phyloP scores from a whole-genome alignment of 2,113 vertebrate species.

The Melospiza georgiana region DNA sequence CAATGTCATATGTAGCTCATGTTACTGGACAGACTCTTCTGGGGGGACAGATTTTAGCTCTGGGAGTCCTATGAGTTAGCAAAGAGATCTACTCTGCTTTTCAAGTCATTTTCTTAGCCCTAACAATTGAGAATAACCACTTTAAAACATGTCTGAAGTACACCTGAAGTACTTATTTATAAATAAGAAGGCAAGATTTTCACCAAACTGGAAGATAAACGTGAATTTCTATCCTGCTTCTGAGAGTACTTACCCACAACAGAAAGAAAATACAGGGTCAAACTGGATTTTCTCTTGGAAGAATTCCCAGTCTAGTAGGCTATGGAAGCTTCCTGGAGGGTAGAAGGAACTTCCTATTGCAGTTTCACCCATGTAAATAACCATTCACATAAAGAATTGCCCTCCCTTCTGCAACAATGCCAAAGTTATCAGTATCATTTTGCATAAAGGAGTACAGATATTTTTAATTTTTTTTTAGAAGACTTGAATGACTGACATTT shows the following conservation, averaged over 20 bases:
- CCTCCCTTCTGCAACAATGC: background rate
- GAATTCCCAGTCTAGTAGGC: fast-evolving
- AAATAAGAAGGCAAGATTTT: background rate
- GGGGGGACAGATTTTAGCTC: fast-evolving
- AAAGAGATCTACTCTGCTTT: background rate
- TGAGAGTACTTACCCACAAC: background rate
- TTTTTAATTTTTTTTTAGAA: background rate
- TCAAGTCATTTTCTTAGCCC: background rate
- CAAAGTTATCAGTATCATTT: background rate
- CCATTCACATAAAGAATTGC: fast-evolving
- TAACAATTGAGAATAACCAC: background rate
- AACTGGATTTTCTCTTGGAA: background rate
- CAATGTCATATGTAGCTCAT: background rate
- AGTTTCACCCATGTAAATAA: fast-evolving
- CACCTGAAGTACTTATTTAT: background rate
- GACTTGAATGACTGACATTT: background rate
- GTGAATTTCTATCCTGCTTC: background rate
- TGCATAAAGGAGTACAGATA: background rate
- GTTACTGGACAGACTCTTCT: background rate
- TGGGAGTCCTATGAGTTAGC: fast-evolving
- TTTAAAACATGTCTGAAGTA: background rate
- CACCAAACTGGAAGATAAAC: background rate
- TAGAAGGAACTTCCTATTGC: background rate
- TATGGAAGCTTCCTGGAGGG: background rate
- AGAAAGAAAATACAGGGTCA: background rate